Conservation (phyloP, 2,888 invertebrate species). For the Stenchaetothrips biformis region DNA sequence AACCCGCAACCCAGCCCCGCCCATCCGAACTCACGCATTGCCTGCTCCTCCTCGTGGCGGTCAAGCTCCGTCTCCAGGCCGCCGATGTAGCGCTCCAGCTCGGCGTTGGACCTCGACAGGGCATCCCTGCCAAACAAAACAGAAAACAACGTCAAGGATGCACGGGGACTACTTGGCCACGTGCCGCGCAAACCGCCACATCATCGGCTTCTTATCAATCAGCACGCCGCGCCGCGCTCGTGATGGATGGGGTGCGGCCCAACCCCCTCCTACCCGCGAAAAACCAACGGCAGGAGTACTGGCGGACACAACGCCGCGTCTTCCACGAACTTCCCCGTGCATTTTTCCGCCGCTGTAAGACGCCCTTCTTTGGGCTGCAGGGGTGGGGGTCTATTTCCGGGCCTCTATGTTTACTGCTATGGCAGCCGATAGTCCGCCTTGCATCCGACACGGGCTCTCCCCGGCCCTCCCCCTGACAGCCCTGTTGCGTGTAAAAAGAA, state of each 20-base stretch:
- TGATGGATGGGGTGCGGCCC: too few relatives aligned
- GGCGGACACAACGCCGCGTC: too few relatives aligned
- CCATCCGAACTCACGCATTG: not conserved
- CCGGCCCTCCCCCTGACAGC: not conserved
- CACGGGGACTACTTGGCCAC: too few relatives aligned
- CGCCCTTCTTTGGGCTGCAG: too few relatives aligned
- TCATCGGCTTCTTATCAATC: too few relatives aligned
- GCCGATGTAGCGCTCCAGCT: conserved; percentile 9
- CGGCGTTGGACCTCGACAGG: conserved; percentile 9
- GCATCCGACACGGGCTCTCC: not conserved
- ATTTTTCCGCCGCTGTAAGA: too few relatives aligned
- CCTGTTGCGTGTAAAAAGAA: conserved; percentile 16
- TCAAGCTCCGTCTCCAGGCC: conserved; percentile 4
- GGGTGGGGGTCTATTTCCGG: not conserved
- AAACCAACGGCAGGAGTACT: too few relatives aligned
- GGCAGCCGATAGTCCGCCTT: not conserved
- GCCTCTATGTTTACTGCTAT: not conserved
- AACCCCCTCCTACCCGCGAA: too few relatives aligned
- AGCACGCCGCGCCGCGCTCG: too few relatives aligned
- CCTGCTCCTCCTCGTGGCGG: conserved; percentile 1
- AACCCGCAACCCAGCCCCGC: not conserved
- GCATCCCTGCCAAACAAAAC: not conserved
- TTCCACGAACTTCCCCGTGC: too few relatives aligned
- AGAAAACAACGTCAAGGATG: too few relatives aligned
- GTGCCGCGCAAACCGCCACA: too few relatives aligned